Percentiles rank a stretch among this genome's conserved stretches.
phyloP scores from a whole-genome alignment of 2,113 vertebrate species.

The Catharus bicknelli region DNA sequence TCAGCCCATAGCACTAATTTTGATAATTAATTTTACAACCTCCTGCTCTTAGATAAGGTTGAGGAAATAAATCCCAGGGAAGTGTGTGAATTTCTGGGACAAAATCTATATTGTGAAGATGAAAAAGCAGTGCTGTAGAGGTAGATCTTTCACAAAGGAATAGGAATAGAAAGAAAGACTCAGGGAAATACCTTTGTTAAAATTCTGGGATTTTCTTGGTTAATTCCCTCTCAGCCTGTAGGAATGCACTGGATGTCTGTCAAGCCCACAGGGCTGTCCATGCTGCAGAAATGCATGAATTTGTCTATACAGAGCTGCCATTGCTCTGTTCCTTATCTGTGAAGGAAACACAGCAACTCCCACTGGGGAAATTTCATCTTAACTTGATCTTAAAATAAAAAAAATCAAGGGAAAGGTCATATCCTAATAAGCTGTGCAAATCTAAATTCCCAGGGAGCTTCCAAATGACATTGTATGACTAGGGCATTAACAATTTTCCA shows the following conservation, averaged over 20 bases:
- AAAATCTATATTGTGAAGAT: background rate
- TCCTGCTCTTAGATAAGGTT: background rate
- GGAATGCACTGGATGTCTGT: slow-evolving; percentile 57
- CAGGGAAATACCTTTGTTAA: slow-evolving; percentile 65
- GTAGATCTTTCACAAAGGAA: background rate
- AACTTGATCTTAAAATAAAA: slow-evolving; percentile 93
- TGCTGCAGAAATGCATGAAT: slow-evolving; percentile 49
- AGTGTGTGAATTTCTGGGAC: background rate
- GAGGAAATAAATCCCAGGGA: background rate
- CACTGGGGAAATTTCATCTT: slow-evolving; percentile 87
- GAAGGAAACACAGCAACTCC: slow-evolving; percentile 86
- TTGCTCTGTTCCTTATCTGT: slow-evolving; percentile 85
- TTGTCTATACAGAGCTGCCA: slow-evolving; percentile 64
- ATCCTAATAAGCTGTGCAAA: slow-evolving; percentile 89
- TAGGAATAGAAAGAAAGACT: slow-evolving; percentile 12
- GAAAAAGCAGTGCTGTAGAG: background rate
- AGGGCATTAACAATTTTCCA: slow-evolving; percentile 69
- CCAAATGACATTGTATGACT: slow-evolving; percentile 74
- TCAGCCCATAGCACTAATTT: background rate
- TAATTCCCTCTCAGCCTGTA: slow-evolving; percentile 62
- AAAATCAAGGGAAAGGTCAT: slow-evolving; percentile 90
- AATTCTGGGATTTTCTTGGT: background rate
- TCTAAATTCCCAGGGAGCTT: slow-evolving; percentile 86
- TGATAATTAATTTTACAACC: background rate
- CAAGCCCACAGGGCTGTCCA: slow-evolving; percentile 46